Evolutionary conservation across 2,888 invertebrate genomes (phyloP), one percentile per base, ranked within the genome.

Genomic region (Agrochola circellaris): DNA sequence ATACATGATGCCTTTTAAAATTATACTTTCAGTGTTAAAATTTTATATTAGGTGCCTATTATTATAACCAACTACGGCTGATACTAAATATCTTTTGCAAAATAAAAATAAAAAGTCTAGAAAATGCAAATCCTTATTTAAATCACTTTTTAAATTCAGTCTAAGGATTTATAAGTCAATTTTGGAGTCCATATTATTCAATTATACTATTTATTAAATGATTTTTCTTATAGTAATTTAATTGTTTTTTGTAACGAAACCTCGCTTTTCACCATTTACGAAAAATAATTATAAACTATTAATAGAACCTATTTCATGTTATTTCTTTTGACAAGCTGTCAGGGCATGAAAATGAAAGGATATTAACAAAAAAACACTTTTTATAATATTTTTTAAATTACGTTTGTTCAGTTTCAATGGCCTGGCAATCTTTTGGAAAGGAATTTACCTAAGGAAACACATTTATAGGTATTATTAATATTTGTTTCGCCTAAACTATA

Each of bases 61-160:
- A 13, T 34, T 23, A 30, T 30, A 5, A 34, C 9, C 38, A 34
- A 42, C 17, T 34, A 34, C 8, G 6, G 13, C 8, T n/a, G 11
- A 34, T 62, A 48, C 1, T 8, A 51, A 20, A 48, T 8, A 61
- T 11, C 4, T 30, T 38, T 54, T 45, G 13, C 20, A 3, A 45
- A 80, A 54, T 38, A 23, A 45, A 75, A 81, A 23, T 15, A 13
- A 54, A 5, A 7, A 54, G 38, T 5, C 0, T 20, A 71, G 2
- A 51, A n/a, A 34, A 51, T 51, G 23, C 0, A 48, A 64, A 51
- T 34, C 8, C 65, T n/a, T 51, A 65, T 42, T 60, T 15, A 82
- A 38, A 45, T 61, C 34, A 48, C 60, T 54, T 80, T 79, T 76
- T 20, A 11, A 77, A 64, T 58, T 79, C 79, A 84, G 84, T 84